Evolutionary conservation across 1,140 invertebrate genomes (phyloP), one percentile per base, ranked within the genome.

Genomic region (Zaprionus kolodkinae): DNA sequence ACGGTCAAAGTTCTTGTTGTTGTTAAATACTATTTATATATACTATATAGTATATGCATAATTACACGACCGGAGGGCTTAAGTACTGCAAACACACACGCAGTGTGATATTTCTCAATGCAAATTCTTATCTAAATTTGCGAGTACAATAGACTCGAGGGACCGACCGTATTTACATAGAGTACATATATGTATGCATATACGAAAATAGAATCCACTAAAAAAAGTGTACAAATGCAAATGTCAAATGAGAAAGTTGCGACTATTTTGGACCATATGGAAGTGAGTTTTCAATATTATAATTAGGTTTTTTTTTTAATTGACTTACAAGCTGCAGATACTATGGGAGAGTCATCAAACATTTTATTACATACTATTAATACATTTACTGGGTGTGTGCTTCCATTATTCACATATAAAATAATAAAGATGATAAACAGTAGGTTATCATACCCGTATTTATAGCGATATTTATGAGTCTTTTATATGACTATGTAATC

Each of bases 101-200:
- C 15, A 50, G 11, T 21, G 45, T 25, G 45, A 50, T 50, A 35
- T 15, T 27, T 43, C 35, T 64, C 9, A 54, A 57, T 69, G 55
- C 25, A 67, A 67, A 61, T 60, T 72, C 70, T 67, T 67, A 55
- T 72, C 70, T 72, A 67, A 67, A 72, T 63, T 57, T 62, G 66
- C 52, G 38, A 63, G 33, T 43, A 50, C 52, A 61, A 38, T 38
- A 35, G 52, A 54, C 25, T 57, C 59, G 10, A 11, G 17, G 10
- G 17, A 25, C 45, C 6, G 17, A 25, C 45, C 6, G 17, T 25
- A 45, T 45, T 45, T 45, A 45, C 10, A 33, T 45, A 40, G 55
- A 15, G 17, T 15, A 45, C 10, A 33, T 33, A 40, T 56, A 12
- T 40, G n/a, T 50, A 52, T 59, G 35, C 17, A 17, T 36, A 33